Base-by-base conservation (phyloP, 2,888 invertebrate species). In the Pharmacophagus antenor region DNA sequence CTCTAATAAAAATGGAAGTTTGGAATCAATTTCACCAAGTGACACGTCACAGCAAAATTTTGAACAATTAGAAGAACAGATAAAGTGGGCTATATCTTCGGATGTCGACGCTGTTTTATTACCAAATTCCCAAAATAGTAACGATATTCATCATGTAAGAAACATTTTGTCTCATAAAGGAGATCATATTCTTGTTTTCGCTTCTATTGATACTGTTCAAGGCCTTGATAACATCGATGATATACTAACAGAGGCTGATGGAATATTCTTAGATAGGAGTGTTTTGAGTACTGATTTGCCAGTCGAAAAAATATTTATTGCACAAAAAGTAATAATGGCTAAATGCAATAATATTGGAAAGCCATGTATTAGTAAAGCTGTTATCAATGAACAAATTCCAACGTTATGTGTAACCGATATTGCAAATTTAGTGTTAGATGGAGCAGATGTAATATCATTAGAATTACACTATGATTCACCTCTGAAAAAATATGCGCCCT, bases 401-500 rank as follows among this genome's bases (percentile, higher is more conserved):
- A 70, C 92, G 92, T 64, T 95, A 94, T 66, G 96, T 94, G 56
- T 93, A 93, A 82, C 95, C 20, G 97, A 98, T 79, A 96, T 98
- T n/a, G 97, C 97, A 21, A 98, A 98, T 82, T 94, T 97, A 12
- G 94, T 98, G 46, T 87, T 97, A 21, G 98, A 98, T 82, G 98
- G 98, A 5, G 95, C 94, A 44, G 98, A 98, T 81, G 97, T 97
- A 70, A 93, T 98, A 55, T 92, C 93, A 83, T 94, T 98, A 92
- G 91, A 98, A 76, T 93, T 89, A 23, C 80, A 87, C 66, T 89
- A 86, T 63, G 84, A 88, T 70, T 85, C 87, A 10, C 88, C 88
- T 0, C 65, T 88, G 41, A 82, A 79, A 56, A 89, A 85, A 66
- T 69, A 80, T 63, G 69, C 80, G 4, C 75, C 79, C 4, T 68